Percentiles rank a stretch among this genome's conserved stretches.
Evolutionary conservation across 1,140 invertebrate species (phyloP).

Genomic region (Drosophila hydei): DNA sequence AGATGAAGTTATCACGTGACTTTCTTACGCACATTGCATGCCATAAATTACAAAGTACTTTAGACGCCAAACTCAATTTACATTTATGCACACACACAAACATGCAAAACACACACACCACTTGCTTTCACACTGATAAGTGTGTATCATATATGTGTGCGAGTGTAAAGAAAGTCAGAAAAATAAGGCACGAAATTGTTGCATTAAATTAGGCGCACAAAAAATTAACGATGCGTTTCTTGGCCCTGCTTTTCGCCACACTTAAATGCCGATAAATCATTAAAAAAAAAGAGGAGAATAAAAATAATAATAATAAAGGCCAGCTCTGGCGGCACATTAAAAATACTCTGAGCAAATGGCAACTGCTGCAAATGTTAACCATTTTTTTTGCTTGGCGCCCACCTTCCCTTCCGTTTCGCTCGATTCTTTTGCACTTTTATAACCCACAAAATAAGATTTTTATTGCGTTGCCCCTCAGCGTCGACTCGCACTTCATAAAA

Average conservation of each 20-base stretch:
- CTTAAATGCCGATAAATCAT: slow-evolving; percentile 81
- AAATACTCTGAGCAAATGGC: slow-evolving; percentile 28
- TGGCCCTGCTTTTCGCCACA: slow-evolving; percentile 44
- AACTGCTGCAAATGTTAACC: slow-evolving; percentile 44
- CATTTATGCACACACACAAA: slow-evolving; percentile 62
- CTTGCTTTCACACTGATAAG: slow-evolving; percentile 57
- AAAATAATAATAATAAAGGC: slow-evolving; percentile 43
- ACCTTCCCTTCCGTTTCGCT: slow-evolving; percentile 8
- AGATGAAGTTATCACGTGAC: slow-evolving; percentile 80
- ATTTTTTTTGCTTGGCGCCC: slow-evolving; percentile 18
- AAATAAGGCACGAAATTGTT: slow-evolving; percentile 58
- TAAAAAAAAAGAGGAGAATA: slow-evolving; percentile 57
- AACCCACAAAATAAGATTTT: slow-evolving; percentile 81
- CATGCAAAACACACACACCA: slow-evolving; percentile 32
- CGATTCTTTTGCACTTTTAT: slow-evolving; percentile 63
- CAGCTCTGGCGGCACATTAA: slow-evolving; percentile 32
- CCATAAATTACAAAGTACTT: slow-evolving; percentile 82
- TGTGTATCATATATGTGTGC: slow-evolving; percentile 40
- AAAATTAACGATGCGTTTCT: slow-evolving; percentile 75
- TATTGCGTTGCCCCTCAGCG: slow-evolving; percentile 65
- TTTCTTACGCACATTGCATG: slow-evolving; percentile 79
- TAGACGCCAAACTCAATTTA: slow-evolving; percentile 80
- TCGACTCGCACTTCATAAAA: slow-evolving; percentile 77
- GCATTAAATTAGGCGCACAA: slow-evolving; percentile 78
- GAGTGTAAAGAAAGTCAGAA: slow-evolving; percentile 40